A percentile compares a stretch with the other conserved stretches of the same genome.
Conservation (phyloP, 2,113 vertebrate species). For the Crotalus viridis region DNA sequence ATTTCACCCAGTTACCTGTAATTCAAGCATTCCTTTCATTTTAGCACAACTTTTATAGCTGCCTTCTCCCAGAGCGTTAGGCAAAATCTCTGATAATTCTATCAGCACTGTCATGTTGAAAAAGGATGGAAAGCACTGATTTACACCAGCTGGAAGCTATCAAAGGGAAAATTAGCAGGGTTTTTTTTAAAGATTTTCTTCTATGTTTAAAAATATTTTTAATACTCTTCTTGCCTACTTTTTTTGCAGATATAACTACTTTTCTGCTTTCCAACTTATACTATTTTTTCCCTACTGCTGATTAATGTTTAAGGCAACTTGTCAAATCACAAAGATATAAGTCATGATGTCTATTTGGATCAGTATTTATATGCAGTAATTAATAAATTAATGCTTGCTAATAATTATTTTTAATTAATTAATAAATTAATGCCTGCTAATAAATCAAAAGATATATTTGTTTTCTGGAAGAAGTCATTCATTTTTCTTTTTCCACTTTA, state of each 20-base stretch:
- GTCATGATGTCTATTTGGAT: background rate
- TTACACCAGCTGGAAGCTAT: background rate
- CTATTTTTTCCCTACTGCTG: background rate
- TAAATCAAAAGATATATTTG: background rate
- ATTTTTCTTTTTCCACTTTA: background rate
- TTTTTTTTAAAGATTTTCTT: too few species aligned
- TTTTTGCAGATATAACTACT: background rate
- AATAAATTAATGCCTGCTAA: background rate
- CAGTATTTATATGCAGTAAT: background rate
- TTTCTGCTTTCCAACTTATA: background rate
- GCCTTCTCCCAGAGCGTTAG: background rate
- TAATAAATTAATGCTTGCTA: background rate
- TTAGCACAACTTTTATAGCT: background rate
- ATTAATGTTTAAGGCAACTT: background rate
- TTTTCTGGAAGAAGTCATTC: background rate
- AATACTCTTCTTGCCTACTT: background rate
- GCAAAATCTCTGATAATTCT: background rate
- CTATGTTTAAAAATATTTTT: background rate
- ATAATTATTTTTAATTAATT: background rate
- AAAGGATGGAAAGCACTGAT: background rate
- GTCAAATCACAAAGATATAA: background rate
- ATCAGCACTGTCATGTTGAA: background rate
- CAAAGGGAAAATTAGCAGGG: background rate
- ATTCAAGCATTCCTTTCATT: background rate
- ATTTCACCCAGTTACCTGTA: background rate